Evolutionary conservation across 1,140 invertebrate genomes (phyloP).

Genomic region (Lepidurus arcticus): DNA sequence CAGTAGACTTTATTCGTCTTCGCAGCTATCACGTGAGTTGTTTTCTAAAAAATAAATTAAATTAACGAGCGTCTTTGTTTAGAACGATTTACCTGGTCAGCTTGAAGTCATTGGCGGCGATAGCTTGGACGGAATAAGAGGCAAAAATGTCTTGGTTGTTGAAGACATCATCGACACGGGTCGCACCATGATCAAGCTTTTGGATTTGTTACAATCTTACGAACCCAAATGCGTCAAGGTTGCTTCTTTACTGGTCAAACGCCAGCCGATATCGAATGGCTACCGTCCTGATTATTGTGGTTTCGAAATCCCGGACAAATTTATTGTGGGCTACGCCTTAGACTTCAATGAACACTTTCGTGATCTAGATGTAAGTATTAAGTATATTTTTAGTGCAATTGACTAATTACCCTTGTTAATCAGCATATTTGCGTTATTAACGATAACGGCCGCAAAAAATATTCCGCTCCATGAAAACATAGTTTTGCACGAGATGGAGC

Average conservation of each 20-base stretch:
- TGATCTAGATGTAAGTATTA: conserved; percentile 53
- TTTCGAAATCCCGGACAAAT: conserved; percentile 59
- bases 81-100: conserved; percentile 49
- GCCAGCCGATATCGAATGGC: conserved; percentile 42
- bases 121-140: conserved; percentile 47
- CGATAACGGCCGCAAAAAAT: conserved; percentile 51
- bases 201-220: conserved; percentile 47
- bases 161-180: conserved; percentile 63
- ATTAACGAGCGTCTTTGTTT: conserved; percentile 35
- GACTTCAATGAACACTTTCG: conserved; percentile 63
- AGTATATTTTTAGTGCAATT: background rate
- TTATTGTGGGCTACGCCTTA: conserved; percentile 60
- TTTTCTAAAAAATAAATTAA: background rate
- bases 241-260: conserved; percentile 51
- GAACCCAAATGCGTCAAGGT: conserved; percentile 51
- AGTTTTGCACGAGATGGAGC: background rate
- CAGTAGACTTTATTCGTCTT: conserved; percentile 57
- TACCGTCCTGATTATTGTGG: conserved; percentile 54
- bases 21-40: conserved; percentile 54
- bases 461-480: conserved; percentile 36
- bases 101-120: conserved; percentile 52
- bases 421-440: conserved; percentile 56
- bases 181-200: conserved; percentile 52
- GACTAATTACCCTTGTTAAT: conserved; percentile 37
- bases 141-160: conserved; percentile 55